phyloP scores from a whole-genome alignment of 2,888 invertebrate genomes.

The Clostera curtula region DNA sequence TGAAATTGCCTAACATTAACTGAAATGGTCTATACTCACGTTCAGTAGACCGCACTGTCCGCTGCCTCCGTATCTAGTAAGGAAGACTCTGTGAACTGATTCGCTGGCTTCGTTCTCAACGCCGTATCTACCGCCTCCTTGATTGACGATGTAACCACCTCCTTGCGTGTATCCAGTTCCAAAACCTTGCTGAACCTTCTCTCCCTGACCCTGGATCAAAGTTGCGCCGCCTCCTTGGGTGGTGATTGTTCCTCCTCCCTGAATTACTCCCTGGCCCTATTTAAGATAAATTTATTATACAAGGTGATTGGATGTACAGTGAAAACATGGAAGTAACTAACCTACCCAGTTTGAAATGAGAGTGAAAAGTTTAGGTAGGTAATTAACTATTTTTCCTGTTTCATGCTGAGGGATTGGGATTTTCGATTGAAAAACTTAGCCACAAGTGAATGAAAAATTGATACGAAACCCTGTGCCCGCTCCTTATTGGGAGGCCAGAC shows the following conservation, averaged over 20 bases:
- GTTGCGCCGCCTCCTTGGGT: slow-evolving; percentile 7
- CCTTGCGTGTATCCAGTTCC: slow-evolving; percentile 5
- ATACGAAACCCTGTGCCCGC: too few species aligned
- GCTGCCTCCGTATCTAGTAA: slow-evolving; percentile 38
- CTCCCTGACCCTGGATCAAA: slow-evolving; percentile 20
- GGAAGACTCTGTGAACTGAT: slow-evolving; percentile 42
- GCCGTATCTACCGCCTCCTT: slow-evolving; percentile 8
- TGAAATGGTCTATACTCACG: slow-evolving; percentile 38
- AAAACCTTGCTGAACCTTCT: slow-evolving; percentile 14
- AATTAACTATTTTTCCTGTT: too few species aligned
- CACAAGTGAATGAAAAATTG: too few species aligned
- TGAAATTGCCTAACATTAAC: not conserved
- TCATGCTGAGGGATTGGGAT: too few species aligned
- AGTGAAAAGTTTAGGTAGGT: too few species aligned
- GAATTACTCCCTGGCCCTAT: slow-evolving; percentile 14
- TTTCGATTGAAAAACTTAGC: too few species aligned
- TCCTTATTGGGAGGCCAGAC: too few species aligned
- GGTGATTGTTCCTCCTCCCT: slow-evolving; percentile 22
- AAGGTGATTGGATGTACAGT: too few species aligned
- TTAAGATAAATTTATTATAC: too few species aligned
- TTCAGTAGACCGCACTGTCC: slow-evolving; percentile 57
- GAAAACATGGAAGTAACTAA: too few species aligned
- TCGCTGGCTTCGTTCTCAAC: slow-evolving; percentile 45
- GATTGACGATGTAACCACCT: slow-evolving; percentile 3
- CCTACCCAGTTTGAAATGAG: too few species aligned